phyloP scores from a whole-genome alignment of 2,113 vertebrate species.

The Planiliza haematocheilus region DNA sequence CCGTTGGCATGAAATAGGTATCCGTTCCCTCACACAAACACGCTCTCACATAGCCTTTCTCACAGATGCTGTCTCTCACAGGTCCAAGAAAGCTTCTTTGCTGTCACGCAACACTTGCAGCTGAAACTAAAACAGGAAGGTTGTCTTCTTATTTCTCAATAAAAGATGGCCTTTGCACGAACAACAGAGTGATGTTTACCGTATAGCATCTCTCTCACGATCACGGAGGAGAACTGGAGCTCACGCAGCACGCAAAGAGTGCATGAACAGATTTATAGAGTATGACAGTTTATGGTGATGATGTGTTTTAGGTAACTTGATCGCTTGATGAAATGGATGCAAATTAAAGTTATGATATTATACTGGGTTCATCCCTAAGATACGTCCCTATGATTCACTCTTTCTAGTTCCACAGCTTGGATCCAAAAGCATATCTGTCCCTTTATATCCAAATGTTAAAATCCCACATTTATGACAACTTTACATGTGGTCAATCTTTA shows the following conservation, averaged over 20 bases:
- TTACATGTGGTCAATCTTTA: no score
- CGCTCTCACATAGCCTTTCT: constrained; percentile 12
- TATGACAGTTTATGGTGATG: neutral
- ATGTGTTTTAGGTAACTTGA: neutral
- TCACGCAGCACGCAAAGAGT: neutral
- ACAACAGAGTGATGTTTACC: constrained; percentile 26
- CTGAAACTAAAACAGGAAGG: constrained; percentile 53
- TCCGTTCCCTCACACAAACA: constrained; percentile 16
- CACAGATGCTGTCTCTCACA: constrained; percentile 4
- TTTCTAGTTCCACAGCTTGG: no score
- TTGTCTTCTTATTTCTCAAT: constrained; percentile 41
- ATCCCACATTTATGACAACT: no score
- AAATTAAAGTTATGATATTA: no score
- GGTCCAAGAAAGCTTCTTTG: constrained; percentile 21
- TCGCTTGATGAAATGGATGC: no score
- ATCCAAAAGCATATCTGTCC: no score
- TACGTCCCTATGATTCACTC: no score
- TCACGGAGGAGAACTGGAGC: neutral
- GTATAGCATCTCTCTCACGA: constrained; percentile 18
- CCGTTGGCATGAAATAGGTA: constrained; percentile 38
- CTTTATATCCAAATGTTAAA: no score
- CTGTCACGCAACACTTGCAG: constrained; percentile 51
- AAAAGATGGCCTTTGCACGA: constrained; percentile 28
- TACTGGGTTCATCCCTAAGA: no score
- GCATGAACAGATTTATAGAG: neutral